Conservation (phyloP, 2,888 invertebrate genomes). For the Tethea ocularis region DNA sequence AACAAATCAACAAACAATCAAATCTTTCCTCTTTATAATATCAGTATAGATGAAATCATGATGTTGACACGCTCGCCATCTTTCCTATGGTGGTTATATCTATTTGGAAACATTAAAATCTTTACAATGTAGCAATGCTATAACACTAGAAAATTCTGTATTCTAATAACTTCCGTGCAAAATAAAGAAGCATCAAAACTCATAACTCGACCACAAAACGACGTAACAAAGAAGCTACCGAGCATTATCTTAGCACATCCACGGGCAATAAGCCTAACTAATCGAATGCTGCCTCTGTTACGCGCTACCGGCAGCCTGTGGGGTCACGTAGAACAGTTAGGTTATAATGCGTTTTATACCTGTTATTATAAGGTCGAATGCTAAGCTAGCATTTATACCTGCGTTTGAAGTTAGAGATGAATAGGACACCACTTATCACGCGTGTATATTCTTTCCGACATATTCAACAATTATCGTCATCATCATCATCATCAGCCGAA, state of each 20-base stretch:
- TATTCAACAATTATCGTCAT: too few species aligned
- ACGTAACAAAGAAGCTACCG: conserved; percentile 19
- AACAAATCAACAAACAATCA: too few species aligned
- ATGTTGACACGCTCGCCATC: too few species aligned
- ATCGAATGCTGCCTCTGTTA: conserved; percentile 33
- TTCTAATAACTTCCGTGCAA: background rate
- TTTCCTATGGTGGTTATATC: too few species aligned
- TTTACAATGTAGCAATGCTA: too few species aligned
- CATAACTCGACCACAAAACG: background rate
- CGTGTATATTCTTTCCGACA: too few species aligned
- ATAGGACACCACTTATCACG: too few species aligned
- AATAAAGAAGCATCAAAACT: background rate
- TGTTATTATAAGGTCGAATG: background rate
- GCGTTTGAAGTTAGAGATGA: background rate
- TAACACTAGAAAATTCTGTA: too few species aligned
- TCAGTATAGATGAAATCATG: too few species aligned
- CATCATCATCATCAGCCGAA: too few species aligned
- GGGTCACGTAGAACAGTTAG: conserved; percentile 11
- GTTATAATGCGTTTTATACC: background rate
- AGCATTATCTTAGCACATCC: conserved; percentile 15
- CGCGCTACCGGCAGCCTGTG: conserved; percentile 21
- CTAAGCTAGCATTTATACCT: background rate
- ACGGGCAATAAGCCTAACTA: conserved; percentile 26
- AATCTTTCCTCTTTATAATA: too few species aligned
- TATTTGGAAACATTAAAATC: too few species aligned